These are phyloP conservation scores for Meloidogyne exigua DNA, from an alignment of 1,140 invertebrate genomes.

Conservation along the genomic window DNA sequence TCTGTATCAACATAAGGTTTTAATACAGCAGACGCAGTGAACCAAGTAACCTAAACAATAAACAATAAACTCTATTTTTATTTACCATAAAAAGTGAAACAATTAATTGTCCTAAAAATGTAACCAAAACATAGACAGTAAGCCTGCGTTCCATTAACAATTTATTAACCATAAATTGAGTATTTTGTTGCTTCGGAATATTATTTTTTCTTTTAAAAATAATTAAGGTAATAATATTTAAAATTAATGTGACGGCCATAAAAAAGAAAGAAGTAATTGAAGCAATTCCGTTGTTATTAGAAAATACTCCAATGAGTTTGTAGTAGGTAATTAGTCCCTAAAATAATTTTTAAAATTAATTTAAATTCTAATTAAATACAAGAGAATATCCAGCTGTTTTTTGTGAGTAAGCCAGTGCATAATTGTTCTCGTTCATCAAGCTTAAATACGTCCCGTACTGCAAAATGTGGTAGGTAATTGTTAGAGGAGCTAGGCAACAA, in stretches of 20 bases:
- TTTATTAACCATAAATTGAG: not conserved
- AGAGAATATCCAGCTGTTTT: not conserved
- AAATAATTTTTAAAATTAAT: not conserved
- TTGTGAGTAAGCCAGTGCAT: not conserved
- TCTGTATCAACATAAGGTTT: not conserved
- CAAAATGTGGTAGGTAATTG: not conserved
- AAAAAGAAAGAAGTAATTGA: not conserved
- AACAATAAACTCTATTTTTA: not conserved
- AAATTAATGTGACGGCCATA: not conserved
- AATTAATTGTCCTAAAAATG: not conserved
- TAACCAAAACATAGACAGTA: not conserved
- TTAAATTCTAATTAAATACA: not conserved
- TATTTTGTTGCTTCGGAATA: not conserved
- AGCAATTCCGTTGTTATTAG: not conserved
- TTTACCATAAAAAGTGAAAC: not conserved
- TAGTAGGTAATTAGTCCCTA: not conserved
- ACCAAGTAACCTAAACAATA: not conserved
- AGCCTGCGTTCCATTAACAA: not conserved
- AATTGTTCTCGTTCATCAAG: not conserved
- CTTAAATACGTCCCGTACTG: not conserved
- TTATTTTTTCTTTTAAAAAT: not conserved
- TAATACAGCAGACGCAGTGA: not conserved
- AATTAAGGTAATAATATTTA: not conserved
- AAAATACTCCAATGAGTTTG: not conserved
- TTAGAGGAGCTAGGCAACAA: not conserved